Evolutionary conservation across 2,888 invertebrate genomes (phyloP).

Genomic region (Drosophila seclusa): DNA sequence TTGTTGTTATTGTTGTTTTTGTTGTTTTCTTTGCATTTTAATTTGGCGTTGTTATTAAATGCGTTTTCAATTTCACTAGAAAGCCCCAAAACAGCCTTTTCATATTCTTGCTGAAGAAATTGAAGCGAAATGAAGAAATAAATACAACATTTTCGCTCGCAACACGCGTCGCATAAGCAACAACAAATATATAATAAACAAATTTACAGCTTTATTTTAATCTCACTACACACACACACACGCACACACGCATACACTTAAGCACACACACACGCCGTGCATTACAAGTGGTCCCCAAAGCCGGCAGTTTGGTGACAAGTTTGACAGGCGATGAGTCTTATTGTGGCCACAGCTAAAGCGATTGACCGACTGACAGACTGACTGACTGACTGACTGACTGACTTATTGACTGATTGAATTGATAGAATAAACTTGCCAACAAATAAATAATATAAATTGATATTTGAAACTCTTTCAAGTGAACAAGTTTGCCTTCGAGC

Average conservation of each 20-base stretch:
- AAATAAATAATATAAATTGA: neutral
- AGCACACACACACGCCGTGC: slow-evolving; percentile 27
- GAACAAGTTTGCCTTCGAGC: neutral
- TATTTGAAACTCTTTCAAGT: neutral
- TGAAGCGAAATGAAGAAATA: slow-evolving; percentile 60
- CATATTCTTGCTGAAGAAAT: slow-evolving; percentile 71
- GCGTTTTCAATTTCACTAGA: slow-evolving; percentile 79
- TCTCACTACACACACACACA: slow-evolving; percentile 8
- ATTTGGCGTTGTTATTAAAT: slow-evolving; percentile 64
- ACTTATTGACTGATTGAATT: slow-evolving; percentile 2
- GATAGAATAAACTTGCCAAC: slow-evolving; percentile 27
- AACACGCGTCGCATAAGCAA: slow-evolving; percentile 43
- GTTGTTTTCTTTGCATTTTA: slow-evolving; percentile 44
- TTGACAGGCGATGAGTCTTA: slow-evolving; percentile 27
- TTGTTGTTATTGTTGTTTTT: slow-evolving; percentile 9
- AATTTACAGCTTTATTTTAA: slow-evolving; percentile 5
- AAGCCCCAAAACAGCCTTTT: slow-evolving; percentile 62
- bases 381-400: slow-evolving; percentile 12
- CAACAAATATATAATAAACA: slow-evolving; percentile 26
- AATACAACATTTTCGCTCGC: slow-evolving; percentile 50
- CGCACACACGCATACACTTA: neutral
- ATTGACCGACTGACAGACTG: slow-evolving; percentile 25
- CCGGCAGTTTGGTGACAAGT: slow-evolving; percentile 43
- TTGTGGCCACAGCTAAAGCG: slow-evolving; percentile 17
- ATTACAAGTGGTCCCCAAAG: slow-evolving; percentile 46